Evolutionary conservation across 2,113 vertebrate species (phyloP).

Genomic region (Petrocephalus microphthalmus): DNA sequence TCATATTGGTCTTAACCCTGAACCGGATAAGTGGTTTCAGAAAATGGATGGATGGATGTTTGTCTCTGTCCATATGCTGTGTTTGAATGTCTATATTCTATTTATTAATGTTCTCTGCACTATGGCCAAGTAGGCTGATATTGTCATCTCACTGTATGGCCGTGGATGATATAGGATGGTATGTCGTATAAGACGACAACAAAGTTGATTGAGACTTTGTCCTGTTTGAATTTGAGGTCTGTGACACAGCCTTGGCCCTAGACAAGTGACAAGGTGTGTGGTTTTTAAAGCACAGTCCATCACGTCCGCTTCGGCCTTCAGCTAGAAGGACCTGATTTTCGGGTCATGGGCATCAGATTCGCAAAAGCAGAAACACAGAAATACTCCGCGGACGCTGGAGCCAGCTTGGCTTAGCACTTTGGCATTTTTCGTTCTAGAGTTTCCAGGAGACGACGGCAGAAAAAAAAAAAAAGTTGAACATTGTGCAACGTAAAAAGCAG

Average conservation of each 20-base stretch:
- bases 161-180: no score
- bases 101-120: no score
- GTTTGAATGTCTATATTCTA: no score
- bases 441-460: neutral
- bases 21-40: no score
- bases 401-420: neutral
- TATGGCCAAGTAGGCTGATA: no score
- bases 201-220: neutral
- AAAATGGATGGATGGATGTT: no score
- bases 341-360: neutral
- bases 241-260: neutral
- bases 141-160: no score
- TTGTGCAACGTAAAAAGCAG: neutral
- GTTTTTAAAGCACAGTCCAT: neutral
- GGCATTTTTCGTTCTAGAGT: neutral
- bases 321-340: neutral
- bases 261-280: neutral
- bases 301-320: neutral
- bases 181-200: neutral
- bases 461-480: neutral
- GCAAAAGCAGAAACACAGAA: neutral
- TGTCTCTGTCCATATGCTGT: no score
- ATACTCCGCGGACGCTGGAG: neutral
- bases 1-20: no score
- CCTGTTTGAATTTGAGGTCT: neutral